phyloP scores from a whole-genome alignment of 2,113 vertebrate genomes.

The Peromyscus leucopus region DNA sequence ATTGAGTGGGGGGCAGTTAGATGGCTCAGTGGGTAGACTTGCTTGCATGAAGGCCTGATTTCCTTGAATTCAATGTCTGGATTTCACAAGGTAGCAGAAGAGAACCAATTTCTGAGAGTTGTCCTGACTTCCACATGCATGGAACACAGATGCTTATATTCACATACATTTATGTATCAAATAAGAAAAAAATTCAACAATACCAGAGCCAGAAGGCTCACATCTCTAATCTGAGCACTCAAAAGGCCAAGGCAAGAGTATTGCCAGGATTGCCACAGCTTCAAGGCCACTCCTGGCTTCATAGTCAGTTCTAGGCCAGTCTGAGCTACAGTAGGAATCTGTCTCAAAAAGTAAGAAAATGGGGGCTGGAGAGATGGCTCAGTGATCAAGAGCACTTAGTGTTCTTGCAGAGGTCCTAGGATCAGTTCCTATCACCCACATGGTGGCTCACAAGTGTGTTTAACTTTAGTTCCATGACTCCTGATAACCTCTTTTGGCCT shows the following conservation, averaged over 20 bases:
- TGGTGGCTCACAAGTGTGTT: background rate
- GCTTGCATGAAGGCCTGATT: background rate
- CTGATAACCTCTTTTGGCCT: background rate
- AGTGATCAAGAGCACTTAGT: background rate
- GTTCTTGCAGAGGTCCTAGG: background rate
- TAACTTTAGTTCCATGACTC: background rate
- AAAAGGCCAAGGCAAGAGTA: background rate
- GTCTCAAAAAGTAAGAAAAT: background rate
- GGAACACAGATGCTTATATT: background rate
- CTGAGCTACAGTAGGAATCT: background rate
- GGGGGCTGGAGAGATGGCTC: background rate
- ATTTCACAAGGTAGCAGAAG: background rate
- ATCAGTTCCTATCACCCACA: background rate
- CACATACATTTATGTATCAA: background rate
- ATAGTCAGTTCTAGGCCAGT: background rate
- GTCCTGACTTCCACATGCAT: background rate
- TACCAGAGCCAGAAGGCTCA: background rate
- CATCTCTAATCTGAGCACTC: background rate
- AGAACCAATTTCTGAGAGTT: background rate
- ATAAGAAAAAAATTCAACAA: constrained; percentile 17
- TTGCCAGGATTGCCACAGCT: background rate
- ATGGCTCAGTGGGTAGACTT: background rate
- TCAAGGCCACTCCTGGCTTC: background rate
- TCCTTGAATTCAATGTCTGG: background rate
- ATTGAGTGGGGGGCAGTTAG: background rate